Percentiles rank a stretch among this genome's conserved stretches.
phyloP scores from a whole-genome alignment of 2,888 invertebrate species.

The Allygus modestus region DNA sequence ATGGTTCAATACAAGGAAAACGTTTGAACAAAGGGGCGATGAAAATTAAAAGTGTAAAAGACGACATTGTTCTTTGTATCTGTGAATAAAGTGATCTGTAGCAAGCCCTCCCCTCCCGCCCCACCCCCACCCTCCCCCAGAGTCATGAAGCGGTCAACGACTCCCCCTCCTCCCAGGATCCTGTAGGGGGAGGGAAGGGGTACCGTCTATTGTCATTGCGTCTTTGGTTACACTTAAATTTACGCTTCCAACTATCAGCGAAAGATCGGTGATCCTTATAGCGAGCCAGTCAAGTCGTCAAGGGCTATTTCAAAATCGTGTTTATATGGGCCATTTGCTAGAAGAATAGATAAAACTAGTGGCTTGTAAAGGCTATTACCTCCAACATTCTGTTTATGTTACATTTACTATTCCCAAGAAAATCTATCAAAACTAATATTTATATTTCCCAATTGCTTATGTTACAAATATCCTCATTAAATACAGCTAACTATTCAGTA shows the following conservation, averaged over 20 bases:
- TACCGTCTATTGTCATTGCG: slow-evolving; percentile 52
- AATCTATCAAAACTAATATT: no score
- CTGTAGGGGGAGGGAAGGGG: neutral
- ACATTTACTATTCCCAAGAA: no score
- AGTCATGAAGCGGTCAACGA: slow-evolving; percentile 56
- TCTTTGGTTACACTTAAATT: slow-evolving; percentile 48
- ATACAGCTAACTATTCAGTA: no score
- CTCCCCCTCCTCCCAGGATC: neutral
- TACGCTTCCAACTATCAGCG: slow-evolving; percentile 27
- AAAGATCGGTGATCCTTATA: neutral
- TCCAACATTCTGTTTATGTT: no score
- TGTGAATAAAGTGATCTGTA: slow-evolving; percentile 39
- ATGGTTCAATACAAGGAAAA: no score
- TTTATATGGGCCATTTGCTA: no score
- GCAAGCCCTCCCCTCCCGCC: slow-evolving; percentile 1
- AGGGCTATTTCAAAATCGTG: neutral
- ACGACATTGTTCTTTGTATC: slow-evolving; percentile 27
- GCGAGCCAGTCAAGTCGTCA: neutral
- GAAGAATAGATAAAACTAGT: no score
- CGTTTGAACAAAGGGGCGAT: slow-evolving; percentile 1
- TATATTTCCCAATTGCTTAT: no score
- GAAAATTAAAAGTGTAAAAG: slow-evolving; percentile 36
- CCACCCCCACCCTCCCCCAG: neutral
- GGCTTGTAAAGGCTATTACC: no score
- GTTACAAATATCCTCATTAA: no score